phyloP scores from a whole-genome alignment of 2,113 vertebrate genomes.

The Platysteira castanea region DNA sequence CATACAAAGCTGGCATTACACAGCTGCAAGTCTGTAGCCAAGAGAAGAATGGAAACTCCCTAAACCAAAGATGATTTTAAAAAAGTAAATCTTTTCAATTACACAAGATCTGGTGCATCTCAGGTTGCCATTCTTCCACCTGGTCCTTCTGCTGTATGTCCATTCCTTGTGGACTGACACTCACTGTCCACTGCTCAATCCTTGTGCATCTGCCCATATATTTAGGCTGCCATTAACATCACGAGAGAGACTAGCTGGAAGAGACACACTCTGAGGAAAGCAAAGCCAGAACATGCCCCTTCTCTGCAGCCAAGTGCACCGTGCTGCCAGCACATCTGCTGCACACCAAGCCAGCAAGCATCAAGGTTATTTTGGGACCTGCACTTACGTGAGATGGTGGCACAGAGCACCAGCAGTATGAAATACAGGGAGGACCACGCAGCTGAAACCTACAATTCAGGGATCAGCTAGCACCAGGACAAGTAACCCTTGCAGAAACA shows the following conservation, averaged over 20 bases:
- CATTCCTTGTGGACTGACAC: not conserved
- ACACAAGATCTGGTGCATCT: not conserved
- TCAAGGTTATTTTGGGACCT: slow-evolving; percentile 12
- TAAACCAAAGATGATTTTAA: not conserved
- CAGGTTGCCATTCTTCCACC: not conserved
- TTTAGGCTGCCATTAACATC: not conserved
- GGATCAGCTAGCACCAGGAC: not conserved
- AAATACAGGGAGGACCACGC: not conserved
- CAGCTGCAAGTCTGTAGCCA: not conserved
- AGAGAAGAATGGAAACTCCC: slow-evolving; percentile 2
- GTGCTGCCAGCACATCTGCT: slow-evolving; percentile 52
- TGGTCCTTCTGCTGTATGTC: not conserved
- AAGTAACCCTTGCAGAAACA: not conserved
- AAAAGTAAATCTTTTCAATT: not conserved
- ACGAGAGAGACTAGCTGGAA: not conserved
- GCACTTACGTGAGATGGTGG: not conserved
- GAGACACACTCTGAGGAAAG: not conserved
- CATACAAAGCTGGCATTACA: not conserved
- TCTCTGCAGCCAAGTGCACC: not conserved
- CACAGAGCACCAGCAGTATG: not conserved
- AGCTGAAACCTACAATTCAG: not conserved
- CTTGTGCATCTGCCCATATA: not conserved
- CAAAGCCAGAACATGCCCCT: not conserved
- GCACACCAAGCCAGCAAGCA: not conserved
- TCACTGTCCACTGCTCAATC: not conserved